phyloP scores from a whole-genome alignment of 2,888 invertebrate species.

The Drosophila maculinotata region DNA sequence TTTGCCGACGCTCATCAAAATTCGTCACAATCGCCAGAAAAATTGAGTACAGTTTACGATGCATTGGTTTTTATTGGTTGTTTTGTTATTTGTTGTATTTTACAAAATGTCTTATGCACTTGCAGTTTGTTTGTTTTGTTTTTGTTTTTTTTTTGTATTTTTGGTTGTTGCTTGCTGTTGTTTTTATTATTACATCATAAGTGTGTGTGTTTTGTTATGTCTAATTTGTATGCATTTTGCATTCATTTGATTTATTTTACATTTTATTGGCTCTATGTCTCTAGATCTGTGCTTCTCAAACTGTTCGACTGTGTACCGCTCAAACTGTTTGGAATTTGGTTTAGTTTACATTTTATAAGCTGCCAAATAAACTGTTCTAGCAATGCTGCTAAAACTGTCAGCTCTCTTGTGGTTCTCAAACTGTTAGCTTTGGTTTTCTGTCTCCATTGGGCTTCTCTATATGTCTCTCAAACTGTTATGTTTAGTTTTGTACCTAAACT shows the following conservation, averaged over 20 bases:
- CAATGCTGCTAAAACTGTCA: not conserved
- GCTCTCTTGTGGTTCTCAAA: not conserved
- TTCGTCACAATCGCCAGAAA: slow-evolving; percentile 4
- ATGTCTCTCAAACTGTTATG: not conserved
- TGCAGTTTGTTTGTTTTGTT: slow-evolving; percentile 48
- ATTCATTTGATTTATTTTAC: slow-evolving; percentile 28
- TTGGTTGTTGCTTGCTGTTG: slow-evolving; percentile 7
- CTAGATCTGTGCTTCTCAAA: slow-evolving; percentile 4
- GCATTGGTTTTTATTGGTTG: slow-evolving; percentile 46
- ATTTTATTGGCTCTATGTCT: slow-evolving; percentile 16
- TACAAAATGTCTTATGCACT: slow-evolving; percentile 61
- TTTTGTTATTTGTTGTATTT: slow-evolving; percentile 52
- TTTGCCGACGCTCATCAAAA: slow-evolving; percentile 58
- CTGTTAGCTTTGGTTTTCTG: not conserved
- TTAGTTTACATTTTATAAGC: not conserved
- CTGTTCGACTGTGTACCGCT: slow-evolving; percentile 6
- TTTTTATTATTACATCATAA: slow-evolving; percentile 43
- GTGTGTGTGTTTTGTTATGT: slow-evolving; percentile 24
- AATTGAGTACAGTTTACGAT: slow-evolving; percentile 44
- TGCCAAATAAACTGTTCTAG: not conserved
- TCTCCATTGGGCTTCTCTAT: not conserved
- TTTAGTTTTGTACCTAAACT: not conserved
- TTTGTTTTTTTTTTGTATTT: slow-evolving; percentile 22
- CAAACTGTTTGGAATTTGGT: not conserved
- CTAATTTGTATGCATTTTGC: slow-evolving; percentile 52